Percentiles rank a stretch among this genome's conserved stretches.
These are phyloP conservation scores for Bombus ignitus DNA, from an alignment of 1,140 invertebrate species.

Conservation along the genomic window DNA sequence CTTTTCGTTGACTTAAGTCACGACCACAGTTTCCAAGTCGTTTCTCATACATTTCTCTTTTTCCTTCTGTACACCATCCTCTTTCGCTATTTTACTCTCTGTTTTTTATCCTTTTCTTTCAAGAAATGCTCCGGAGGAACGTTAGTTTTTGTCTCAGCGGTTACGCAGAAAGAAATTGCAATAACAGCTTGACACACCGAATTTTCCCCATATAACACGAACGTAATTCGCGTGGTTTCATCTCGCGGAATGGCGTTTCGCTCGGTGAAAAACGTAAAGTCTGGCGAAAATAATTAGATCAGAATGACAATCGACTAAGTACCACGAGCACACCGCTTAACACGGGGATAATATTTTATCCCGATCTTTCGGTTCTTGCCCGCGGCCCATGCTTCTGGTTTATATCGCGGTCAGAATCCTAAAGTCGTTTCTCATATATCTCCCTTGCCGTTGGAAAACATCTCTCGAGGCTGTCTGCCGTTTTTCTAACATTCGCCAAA, in stretches of 20 bases:
- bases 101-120: not conserved
- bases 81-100: not conserved
- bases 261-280: not conserved
- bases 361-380: slow-evolving; percentile 14
- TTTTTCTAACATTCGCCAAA: slow-evolving; percentile 45
- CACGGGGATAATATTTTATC: slow-evolving; percentile 24
- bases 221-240: not conserved
- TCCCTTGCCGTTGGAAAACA: slow-evolving; percentile 17
- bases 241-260: not conserved
- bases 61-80: too few species aligned
- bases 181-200: slow-evolving; percentile 15
- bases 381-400: not conserved
- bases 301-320: slow-evolving; percentile 7
- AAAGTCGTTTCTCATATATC: slow-evolving; percentile 47
- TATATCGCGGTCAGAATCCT: slow-evolving; percentile 34
- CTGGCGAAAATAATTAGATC: slow-evolving; percentile 24
- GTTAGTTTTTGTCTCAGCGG: slow-evolving; percentile 11
- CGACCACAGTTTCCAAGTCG: slow-evolving; percentile 9
- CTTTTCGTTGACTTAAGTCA: slow-evolving; percentile 14
- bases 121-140: not conserved
- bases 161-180: not conserved
- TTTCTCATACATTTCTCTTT: slow-evolving; percentile 35
- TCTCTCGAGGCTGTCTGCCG: slow-evolving; percentile 11
- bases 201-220: not conserved
- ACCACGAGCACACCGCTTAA: not conserved